Base-by-base conservation (phyloP, 2,797 vertebrate genomes). In the Poecile montanus region DNA sequence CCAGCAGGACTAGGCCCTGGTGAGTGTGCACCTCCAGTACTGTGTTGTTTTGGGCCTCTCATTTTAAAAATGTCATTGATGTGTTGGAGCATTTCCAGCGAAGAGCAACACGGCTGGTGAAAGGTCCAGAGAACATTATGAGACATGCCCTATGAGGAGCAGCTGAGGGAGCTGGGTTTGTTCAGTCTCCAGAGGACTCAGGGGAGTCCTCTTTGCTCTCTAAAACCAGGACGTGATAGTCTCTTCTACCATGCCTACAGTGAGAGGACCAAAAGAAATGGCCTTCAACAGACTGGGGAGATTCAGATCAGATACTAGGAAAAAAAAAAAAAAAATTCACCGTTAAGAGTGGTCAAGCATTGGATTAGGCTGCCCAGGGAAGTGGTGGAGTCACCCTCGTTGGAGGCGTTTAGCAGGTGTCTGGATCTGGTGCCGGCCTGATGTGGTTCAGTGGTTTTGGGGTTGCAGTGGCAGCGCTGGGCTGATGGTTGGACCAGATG, bases 51-150 rank as follows among this genome's bases (percentile, higher is more conserved):
- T 56, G 42, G 6, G 26, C 10, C 8, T 42, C 10, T 56, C 30
- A 16, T 36, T 86, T 63, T 32, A 16, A 21, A 62, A 56, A 48
- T 11, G 11, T 30, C 21, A 62, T 13, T 56, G 73, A 34, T 0
- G 1, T 48, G 6, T 25, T 30, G 20, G 10, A 56, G 34, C 0
- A 0, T 47, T 25, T 60, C 26, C 60, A 72, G n/a, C 0, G 0
- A 77, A 53, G 14, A 29, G n/a, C 17, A 83, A 30, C 25, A 22
- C 17, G 53, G 30, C 13, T 71, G 4, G 2, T 10, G 25, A 32
- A 40, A 53, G 18, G 10, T 34, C 15, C 11, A 4, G 25, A 60
- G 71, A 84, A 58, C 15, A 13, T 22, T 26, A 17, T 11, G 51
- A 38, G 26, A 15, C 22, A 36, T 9, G 15, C 7, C 9, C 27